phyloP scores from a whole-genome alignment of 1,140 invertebrate species.

The Drosophila pseudoananassae region DNA sequence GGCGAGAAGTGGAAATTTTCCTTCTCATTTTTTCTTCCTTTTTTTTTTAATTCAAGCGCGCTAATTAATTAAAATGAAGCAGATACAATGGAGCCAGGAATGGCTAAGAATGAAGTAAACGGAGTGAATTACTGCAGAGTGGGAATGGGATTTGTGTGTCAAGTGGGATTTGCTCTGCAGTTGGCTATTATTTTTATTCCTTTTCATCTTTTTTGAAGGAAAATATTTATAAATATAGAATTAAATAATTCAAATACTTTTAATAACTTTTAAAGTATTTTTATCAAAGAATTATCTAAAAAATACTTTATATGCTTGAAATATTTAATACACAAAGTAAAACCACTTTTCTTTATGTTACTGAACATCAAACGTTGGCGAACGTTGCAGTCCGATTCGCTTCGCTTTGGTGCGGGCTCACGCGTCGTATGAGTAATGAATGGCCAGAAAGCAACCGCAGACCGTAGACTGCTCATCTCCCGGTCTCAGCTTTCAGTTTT shows the following conservation, averaged over 20 bases:
- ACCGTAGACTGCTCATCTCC: constrained; percentile 43
- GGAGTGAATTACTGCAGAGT: constrained; percentile 33
- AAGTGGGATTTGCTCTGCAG: constrained; percentile 25
- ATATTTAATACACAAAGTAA: constrained; percentile 13
- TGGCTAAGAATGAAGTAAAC: constrained; percentile 17
- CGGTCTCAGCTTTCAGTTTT: constrained; percentile 30
- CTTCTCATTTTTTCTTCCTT: background rate
- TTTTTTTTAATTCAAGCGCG: constrained; percentile 37
- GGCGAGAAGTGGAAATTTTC: constrained; percentile 45
- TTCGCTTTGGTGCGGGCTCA: constrained; percentile 41
- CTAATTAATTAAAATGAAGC: constrained; percentile 56
- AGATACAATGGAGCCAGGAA: constrained; percentile 34
- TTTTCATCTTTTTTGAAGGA: background rate
- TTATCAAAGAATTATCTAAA: no score
- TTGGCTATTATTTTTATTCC: background rate
- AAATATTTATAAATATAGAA: background rate
- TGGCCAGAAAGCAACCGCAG: constrained; percentile 43
- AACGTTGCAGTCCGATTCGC: constrained; percentile 11
- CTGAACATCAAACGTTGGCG: constrained; percentile 29
- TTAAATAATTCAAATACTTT: no score
- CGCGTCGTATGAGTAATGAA: constrained; percentile 71
- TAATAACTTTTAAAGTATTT: no score
- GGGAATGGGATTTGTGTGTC: constrained; percentile 43
- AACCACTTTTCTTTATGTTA: constrained; percentile 1
- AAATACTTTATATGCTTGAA: background rate